A percentile compares a stretch with the other conserved stretches of the same genome.
Conservation (phyloP, 1,140 invertebrate species). For the Saccostrea cuccullata region DNA sequence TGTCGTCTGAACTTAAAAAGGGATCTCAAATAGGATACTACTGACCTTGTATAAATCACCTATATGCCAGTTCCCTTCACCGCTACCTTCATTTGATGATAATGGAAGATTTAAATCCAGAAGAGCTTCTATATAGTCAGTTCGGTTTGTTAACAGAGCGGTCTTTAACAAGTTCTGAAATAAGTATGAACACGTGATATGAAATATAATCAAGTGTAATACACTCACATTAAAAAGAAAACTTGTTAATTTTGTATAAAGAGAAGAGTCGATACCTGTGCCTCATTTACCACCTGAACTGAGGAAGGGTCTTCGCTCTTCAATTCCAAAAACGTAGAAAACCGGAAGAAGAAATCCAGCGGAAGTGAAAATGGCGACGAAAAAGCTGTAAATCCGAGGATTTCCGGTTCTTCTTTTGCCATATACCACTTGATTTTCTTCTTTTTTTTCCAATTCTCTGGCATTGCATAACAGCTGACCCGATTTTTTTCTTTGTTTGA, state of each 20-base stretch:
- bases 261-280: not conserved
- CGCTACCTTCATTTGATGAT: not conserved
- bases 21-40: no score
- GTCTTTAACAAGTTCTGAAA: not conserved
- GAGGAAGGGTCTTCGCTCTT: not conserved
- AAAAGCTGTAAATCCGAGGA: not conserved
- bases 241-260: no score
- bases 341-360: not conserved
- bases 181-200: no score
- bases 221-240: no score
- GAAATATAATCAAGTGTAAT: no score
- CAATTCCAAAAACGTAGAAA: not conserved
- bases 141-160: not conserved
- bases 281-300: not conserved
- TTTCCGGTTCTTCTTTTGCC: not conserved
- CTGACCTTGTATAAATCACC: no score
- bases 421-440: not conserved
- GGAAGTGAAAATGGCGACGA: slow-evolving; percentile 7
- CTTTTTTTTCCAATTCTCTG: not conserved
- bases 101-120: not conserved
- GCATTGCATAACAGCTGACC: not conserved
- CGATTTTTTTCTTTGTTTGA: no score
- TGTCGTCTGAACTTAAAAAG: no score
- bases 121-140: slow-evolving; percentile 1
- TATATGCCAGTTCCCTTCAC: no score